Evolutionary conservation across 2,888 invertebrate genomes (phyloP), one percentile per base, ranked within the genome.

Genomic region (Ferdinandea cuprea): DNA sequence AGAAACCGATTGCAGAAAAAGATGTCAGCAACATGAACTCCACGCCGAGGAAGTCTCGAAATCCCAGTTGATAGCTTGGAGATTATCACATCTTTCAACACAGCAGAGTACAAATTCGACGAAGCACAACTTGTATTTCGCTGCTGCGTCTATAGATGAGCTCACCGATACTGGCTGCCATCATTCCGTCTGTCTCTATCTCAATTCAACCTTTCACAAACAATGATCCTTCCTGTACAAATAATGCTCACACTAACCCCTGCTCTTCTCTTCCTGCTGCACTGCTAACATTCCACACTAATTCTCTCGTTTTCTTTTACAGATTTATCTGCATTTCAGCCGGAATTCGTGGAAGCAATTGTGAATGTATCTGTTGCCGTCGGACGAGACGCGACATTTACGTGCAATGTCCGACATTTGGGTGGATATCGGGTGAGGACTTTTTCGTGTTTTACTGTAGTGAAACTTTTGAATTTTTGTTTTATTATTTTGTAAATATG

Each of bases 301-400:
- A 59, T 6, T 48, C 61, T 37, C 37, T 17, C 40, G 11, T 40
- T 72, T 32, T 72, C 58, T 78, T 76, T 71, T 92, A 89, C 92
- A 95, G 95, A 94, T 88, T 92, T 93, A 89, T 94, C 94, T 85
- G 88, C 90, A 86, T 95, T 94, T 91, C 95, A 95, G 90, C 97
- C 97, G 17, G 96, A 96, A 91, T 97, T 97, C 89, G 94, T 94
- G 74, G 95, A 95, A 88, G 95, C 95, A 44, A 94, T 97, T 88
- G 93, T 94, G 86, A 97, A 97, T 92, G 92, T 97, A 87, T 97
- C 97, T 71, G 93, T 97, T 72, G 94, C 96, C 63, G 93, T 96
- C 79, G 97, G 97, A 83, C 93, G 97, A 88, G 97, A 97, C 91
- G 97, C 97, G 77, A 95, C 95, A 80, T 96, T 97, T 89, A 95